Percentiles rank a stretch among this genome's conserved stretches.
Evolutionary conservation across 2,113 vertebrate genomes (phyloP).

Genomic region (Lepus timidus): DNA sequence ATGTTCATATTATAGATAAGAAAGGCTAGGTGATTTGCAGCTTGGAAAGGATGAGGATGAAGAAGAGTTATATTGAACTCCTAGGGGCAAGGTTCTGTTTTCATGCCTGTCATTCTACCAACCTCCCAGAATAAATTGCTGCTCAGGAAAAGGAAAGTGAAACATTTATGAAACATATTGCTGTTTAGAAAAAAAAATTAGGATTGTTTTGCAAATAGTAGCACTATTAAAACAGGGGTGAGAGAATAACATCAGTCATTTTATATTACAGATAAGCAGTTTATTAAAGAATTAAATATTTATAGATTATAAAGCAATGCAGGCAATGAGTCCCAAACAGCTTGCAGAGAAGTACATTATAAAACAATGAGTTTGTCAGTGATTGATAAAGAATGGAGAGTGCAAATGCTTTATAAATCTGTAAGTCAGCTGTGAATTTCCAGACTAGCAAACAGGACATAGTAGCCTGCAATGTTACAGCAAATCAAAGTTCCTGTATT

Average conservation of each 20-base stretch:
- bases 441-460: conserved; percentile 72
- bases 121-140: conserved; percentile 84
- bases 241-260: conserved; percentile 88
- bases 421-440: conserved; percentile 83
- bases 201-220: conserved; percentile 88
- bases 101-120: conserved; percentile 80
- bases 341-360: conserved; percentile 89
- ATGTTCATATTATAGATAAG: neutral
- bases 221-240: conserved; percentile 82
- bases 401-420: conserved; percentile 86
- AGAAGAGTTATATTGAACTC: conserved; percentile 61
- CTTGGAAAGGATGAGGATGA: conserved; percentile 52
- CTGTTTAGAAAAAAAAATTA: conserved; percentile 84
- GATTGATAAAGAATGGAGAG: conserved; percentile 87
- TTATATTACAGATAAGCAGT: conserved; percentile 90
- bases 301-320: conserved; percentile 90
- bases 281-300: conserved; percentile 93
- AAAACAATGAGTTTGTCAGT: conserved; percentile 88
- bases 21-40: conserved; percentile 39
- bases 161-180: conserved; percentile 86
- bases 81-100: conserved; percentile 63
- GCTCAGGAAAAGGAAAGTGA: conserved; percentile 85
- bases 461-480: conserved; percentile 62
- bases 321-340: conserved; percentile 88
- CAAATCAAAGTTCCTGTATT: conserved; percentile 41